phyloP scores from a whole-genome alignment of 2,113 vertebrate genomes.

The Pyxicephalus adspersus region DNA sequence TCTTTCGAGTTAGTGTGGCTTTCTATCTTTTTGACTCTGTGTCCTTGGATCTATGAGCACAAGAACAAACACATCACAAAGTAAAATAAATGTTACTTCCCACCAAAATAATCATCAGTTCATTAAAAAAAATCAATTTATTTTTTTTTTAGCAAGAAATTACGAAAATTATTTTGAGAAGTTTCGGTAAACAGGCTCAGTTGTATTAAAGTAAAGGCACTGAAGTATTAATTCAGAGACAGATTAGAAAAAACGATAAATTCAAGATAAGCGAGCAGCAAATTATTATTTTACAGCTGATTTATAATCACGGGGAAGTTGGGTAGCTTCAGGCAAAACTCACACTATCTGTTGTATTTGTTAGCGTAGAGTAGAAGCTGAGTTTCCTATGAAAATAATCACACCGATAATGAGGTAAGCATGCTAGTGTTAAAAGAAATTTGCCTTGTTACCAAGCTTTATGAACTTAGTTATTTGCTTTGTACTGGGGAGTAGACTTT shows the following conservation, averaged over 20 bases:
- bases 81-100: no score
- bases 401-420: conserved; percentile 11
- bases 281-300: conserved; percentile 39
- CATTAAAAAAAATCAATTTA: background rate
- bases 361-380: background rate
- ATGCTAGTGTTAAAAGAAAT: background rate
- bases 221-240: conserved; percentile 20
- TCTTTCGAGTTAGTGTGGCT: no score
- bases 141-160: background rate
- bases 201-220: conserved; percentile 22
- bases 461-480: background rate
- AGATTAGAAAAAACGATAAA: conserved; percentile 13
- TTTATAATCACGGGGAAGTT: conserved; percentile 27
- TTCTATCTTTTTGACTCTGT: no score
- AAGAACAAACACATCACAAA: no score
- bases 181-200: background rate
- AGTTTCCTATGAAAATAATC: conserved; percentile 13
- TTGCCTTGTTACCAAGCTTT: background rate
- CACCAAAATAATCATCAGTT: no score
- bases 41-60: no score
- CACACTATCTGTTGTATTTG: background rate
- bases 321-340: background rate
- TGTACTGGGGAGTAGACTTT: background rate
- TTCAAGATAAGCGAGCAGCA: background rate
- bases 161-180: background rate